Evolutionary conservation across 2,888 invertebrate species (phyloP), one percentile per base, ranked within the genome.

Genomic region (Zonitis immaculata): DNA sequence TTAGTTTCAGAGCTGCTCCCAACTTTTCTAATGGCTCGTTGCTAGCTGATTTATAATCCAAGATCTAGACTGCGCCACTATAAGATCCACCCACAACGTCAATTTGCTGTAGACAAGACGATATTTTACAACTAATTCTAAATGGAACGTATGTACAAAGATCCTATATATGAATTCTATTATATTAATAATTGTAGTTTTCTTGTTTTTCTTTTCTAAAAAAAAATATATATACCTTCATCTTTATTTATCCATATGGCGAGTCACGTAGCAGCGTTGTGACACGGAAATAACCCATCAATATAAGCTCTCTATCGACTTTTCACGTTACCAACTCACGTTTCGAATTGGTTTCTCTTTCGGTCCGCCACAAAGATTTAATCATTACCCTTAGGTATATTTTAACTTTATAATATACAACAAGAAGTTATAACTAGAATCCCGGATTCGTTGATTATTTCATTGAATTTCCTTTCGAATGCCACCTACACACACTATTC

Each of bases 251-350:
- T 58, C 49, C 53, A 53, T 56, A 54, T 53, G 54, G 48, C 44
- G 54, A 58, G 61, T 63, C 65, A 65, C 63, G 65, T 63, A 54
- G 49, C 47, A 54, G 50, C 54, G 59, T 59, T 63, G 62, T 65
- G 66, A 69, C 68, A 69, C 68, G 69, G 66, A 70, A 69, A 68
- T 70, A 69, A 69, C 69, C 68, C 68, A 70, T 70, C 70, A 69
- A 68, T 69, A 68, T 64, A 66, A 63, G 63, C 62, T 65, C 62
- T 61, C 65, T 65, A 68, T 69, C 68, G 68, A 68, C 66, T 68
- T 67, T 63, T 65, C 66, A 64, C 62, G 66, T 65, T 68, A 63
- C 63, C 69, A 64, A 59, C 69, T 70, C 71, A 71, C 69, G 71
- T 71, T 66, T 62, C 61, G 67, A 66, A 70, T 70, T 70, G 71